Percentiles rank a stretch among this genome's conserved stretches.
Conservation (phyloP, 2,888 invertebrate genomes). For the Pocota personata region DNA sequence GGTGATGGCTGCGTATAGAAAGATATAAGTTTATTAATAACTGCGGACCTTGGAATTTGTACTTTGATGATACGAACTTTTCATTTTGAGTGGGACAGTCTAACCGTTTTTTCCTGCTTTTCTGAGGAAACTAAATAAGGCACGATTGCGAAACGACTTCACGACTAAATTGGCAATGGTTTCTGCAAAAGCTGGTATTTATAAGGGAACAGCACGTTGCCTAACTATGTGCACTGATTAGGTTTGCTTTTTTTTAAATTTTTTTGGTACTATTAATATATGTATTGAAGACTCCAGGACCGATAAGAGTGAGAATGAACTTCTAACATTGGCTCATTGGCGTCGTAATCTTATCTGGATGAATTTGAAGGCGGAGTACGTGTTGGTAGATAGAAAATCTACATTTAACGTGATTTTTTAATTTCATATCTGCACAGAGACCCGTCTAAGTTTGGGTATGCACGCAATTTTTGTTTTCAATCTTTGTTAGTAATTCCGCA, state of each 20-base stretch:
- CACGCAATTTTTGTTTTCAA: neutral
- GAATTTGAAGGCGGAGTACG: neutral
- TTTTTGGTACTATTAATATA: neutral
- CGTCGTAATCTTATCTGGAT: conserved; percentile 37
- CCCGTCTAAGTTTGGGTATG: neutral
- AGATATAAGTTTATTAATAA: neutral
- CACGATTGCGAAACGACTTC: conserved; percentile 14
- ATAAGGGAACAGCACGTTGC: conserved; percentile 9
- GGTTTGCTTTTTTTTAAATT: no score
- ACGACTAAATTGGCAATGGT: conserved; percentile 7
- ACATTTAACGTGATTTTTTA: conserved; percentile 17
- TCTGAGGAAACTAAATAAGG: neutral
- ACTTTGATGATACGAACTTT: conserved; percentile 14
- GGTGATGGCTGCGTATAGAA: neutral
- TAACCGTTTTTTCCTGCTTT: neutral
- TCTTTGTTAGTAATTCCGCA: neutral
- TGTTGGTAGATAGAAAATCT: conserved; percentile 16
- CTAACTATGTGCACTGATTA: neutral
- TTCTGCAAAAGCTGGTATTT: conserved; percentile 5
- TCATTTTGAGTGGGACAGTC: neutral
- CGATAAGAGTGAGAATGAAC: conserved; percentile 34
- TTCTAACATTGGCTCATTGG: no score
- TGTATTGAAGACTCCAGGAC: neutral
- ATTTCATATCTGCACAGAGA: conserved; percentile 5
- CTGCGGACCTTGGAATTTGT: neutral